Base-by-base conservation (phyloP, 64 coral and sea anemone genomes). In the Acropora yongei region DNA sequence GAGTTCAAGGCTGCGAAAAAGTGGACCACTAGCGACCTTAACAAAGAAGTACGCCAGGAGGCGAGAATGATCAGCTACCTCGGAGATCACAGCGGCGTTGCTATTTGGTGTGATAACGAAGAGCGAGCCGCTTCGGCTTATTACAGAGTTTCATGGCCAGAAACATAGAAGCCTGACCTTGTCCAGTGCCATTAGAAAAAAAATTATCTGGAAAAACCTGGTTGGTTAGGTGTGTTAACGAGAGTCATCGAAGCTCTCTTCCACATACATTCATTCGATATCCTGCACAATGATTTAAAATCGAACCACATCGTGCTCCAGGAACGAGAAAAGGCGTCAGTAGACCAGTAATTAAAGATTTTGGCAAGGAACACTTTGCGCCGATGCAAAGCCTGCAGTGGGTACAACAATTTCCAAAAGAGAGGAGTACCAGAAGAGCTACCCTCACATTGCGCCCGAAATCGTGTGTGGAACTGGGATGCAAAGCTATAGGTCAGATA, bases 241-340 rank as follows among this genome's bases (percentile, higher is more conserved):
- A 18, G 82, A 8, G 47, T 88, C 8, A 74, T 86, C 16, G 51
- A 83, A 57, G 79, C 80, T 11, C 49, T 94, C 12, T 57, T 75
- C 41, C 78, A 89, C 11, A 49, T 81, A 18, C 92, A 94, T 41
- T 66, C 73, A 7, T 66, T 81, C 18, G 80, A 47, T 20, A 74
- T 94, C 74, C 73, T 89, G 57, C 92, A 94, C 73, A 94, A 94
- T 20, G 92, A 94, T 79, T 4, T 94, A 44, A 94, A 94, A 55
- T 44, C 47, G 8, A 94, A 86, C 65, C 89, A 94, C 49, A 49
- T 93, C 17, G 84, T 93, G 6, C 16, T 88, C 65, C 86, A 88
- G 18, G 68, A 73, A 61, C 45, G 85, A 9, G 74, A 68, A 4
- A 2, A 48, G 3, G 83, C 44, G 66, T 63, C 58, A 63, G 58